Conservation (phyloP, 2,888 invertebrate species). For the Anorthoa munda region DNA sequence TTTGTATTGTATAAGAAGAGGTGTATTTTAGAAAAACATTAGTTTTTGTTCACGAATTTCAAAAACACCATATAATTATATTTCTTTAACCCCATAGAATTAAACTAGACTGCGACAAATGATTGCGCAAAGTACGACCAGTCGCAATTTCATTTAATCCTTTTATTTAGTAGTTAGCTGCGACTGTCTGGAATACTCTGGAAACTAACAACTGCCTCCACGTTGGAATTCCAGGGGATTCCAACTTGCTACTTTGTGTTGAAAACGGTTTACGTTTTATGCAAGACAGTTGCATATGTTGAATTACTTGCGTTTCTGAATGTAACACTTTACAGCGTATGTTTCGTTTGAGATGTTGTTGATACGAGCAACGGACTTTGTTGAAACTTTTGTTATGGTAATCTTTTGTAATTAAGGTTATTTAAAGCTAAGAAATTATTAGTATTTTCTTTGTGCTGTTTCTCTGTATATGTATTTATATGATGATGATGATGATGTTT, state of each 20-base stretch:
- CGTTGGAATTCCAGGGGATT: constrained; percentile 58
- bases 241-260: constrained; percentile 64
- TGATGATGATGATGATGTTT: too few species aligned
- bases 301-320: constrained; percentile 26
- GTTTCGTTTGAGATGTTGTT: neutral
- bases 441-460: neutral
- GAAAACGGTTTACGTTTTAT: constrained; percentile 48
- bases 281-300: constrained; percentile 32
- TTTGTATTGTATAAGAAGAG: too few species aligned
- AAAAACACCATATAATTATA: too few species aligned
- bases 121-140: constrained; percentile 33
- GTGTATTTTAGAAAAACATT: too few species aligned
- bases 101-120: constrained; percentile 41
- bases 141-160: constrained; percentile 63
- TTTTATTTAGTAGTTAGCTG: constrained; percentile 68
- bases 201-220: constrained; percentile 49
- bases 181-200: constrained; percentile 51
- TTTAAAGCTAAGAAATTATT: neutral
- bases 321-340: constrained; percentile 4
- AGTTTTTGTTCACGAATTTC: neutral
- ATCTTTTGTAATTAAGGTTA: neutral
- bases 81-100: constrained; percentile 25
- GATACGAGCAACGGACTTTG: neutral
- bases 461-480: too few species aligned
- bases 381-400: neutral